phyloP scores from a whole-genome alignment of 2,797 vertebrate genomes.

The Lithobates sylvaticus region DNA sequence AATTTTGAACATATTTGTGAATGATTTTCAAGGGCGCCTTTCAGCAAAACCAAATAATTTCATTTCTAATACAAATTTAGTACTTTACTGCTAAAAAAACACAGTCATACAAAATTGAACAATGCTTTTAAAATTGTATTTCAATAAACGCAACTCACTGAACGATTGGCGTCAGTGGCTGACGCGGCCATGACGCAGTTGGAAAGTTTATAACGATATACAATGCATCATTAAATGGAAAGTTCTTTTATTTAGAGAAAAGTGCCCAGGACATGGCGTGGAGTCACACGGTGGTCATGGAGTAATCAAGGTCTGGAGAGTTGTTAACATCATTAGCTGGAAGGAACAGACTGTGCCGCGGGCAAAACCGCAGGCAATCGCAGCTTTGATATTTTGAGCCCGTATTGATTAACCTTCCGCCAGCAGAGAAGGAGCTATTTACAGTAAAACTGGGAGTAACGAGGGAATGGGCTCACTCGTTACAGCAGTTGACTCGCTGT shows the following conservation, averaged over 20 bases:
- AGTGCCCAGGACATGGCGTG: background rate
- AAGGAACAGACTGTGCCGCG: background rate
- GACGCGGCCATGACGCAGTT: too few relatives aligned
- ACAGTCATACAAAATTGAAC: too few relatives aligned
- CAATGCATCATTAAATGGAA: too few relatives aligned
- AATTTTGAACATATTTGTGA: too few relatives aligned
- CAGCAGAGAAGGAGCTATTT: constrained; percentile 64
- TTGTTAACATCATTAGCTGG: background rate
- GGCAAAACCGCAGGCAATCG: background rate
- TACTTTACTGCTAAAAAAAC: too few relatives aligned
- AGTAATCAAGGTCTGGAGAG: background rate
- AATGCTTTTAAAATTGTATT: too few relatives aligned
- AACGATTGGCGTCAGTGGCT: too few relatives aligned
- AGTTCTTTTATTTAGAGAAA: background rate
- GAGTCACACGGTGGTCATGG: background rate
- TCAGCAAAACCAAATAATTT: too few relatives aligned
- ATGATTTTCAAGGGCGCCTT: too few relatives aligned
- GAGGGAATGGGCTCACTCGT: background rate
- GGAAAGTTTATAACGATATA: too few relatives aligned
- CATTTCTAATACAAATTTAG: too few relatives aligned
- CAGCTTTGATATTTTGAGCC: constrained; percentile 1
- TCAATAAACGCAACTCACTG: too few relatives aligned
- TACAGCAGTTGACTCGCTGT: background rate
- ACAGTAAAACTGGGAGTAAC: background rate
- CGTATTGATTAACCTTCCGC: background rate